Base-by-base conservation (phyloP, 2,113 vertebrate species). In the Kryptolebias marmoratus region DNA sequence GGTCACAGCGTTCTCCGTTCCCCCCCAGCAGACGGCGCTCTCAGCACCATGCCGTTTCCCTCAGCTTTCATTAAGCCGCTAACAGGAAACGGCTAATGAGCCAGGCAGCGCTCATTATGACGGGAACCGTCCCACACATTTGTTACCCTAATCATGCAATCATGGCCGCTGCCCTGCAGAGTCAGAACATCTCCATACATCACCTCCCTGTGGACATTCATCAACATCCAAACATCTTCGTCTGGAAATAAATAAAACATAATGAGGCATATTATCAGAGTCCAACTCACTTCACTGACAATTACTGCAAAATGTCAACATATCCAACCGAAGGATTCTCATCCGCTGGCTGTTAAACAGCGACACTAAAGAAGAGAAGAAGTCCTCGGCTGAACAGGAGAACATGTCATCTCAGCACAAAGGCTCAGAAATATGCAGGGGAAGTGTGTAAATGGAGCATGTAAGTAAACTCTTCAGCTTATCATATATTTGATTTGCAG, bases 71-170 rank as follows among this genome's bases (percentile, higher is more conserved):
- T 87, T 82, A 81, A 45, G 71, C 72, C 3, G 74, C 81, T 80
- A 88, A 90, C 74, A 84, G 73, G 71, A 74, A 81, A 16, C 27
- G 18, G 79, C 82, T 88, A 90, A 88, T 83, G 82, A 87, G 82
- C 75, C 79, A 2, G 84, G 73, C 71, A 28, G 64, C 74, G 48
- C 79, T 86, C 81, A 63, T 88, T 83, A 90, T 82, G 62, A 84
- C 59, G 50, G 71, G 73, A 73, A 85, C 80, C 66, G 80, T 82
- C 88, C 82, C 81, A 70, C 75, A 69, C 71, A 86, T 90, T 76
- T 39, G 54, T 88, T 87, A 84, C 77, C 73, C 77, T 88, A 75
- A 88, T 87, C 84, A 80, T 82, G 73, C 75, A 30, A 87, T 87
- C 76, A 82, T 53, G 70, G 68, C 63, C 84, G 64, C 64, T 79